Conservation (phyloP, 2,797 vertebrate genomes). For the Clarias platycephalus region DNA sequence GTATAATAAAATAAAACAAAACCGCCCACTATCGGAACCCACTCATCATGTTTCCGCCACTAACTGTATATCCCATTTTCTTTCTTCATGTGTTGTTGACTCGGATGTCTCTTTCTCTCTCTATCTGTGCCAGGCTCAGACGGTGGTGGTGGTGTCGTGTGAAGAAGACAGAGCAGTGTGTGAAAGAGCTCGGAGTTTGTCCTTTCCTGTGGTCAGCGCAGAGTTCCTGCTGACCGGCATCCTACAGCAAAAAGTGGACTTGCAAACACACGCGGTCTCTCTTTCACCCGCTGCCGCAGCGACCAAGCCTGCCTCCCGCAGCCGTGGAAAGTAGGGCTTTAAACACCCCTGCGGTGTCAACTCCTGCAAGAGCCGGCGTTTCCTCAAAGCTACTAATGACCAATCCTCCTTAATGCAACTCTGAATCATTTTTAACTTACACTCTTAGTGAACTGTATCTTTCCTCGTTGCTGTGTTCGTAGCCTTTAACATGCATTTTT, state of each 20-base stretch:
- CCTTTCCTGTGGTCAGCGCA: slow-evolving; percentile 77
- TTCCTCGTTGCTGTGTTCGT: not conserved
- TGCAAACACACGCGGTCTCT: slow-evolving; percentile 68
- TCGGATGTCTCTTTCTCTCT: slow-evolving; percentile 10
- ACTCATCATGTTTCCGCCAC: not conserved
- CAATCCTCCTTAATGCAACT: not conserved
- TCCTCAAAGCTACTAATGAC: slow-evolving; percentile 8
- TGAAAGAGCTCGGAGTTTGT: slow-evolving; percentile 65
- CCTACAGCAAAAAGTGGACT: slow-evolving; percentile 80
- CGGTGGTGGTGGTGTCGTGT: slow-evolving; percentile 84
- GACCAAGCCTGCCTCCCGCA: slow-evolving; percentile 54
- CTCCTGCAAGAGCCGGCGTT: not conserved
- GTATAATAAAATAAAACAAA: not conserved
- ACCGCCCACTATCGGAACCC: too few species aligned
- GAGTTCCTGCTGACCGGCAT: slow-evolving; percentile 89
- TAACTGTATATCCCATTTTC: not conserved
- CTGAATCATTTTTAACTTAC: slow-evolving; percentile 19
- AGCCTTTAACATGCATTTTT: not conserved
- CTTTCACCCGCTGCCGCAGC: slow-evolving; percentile 42
- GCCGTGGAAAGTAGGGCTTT: slow-evolving; percentile 61
- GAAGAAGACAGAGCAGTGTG: slow-evolving; percentile 77
- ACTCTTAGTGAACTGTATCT: not conserved
- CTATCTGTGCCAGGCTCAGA: slow-evolving; percentile 70
- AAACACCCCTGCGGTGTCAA: not conserved
- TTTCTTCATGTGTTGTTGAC: not conserved